phyloP scores from a whole-genome alignment of 1,140 invertebrate species.

The Pissodes strobi region DNA sequence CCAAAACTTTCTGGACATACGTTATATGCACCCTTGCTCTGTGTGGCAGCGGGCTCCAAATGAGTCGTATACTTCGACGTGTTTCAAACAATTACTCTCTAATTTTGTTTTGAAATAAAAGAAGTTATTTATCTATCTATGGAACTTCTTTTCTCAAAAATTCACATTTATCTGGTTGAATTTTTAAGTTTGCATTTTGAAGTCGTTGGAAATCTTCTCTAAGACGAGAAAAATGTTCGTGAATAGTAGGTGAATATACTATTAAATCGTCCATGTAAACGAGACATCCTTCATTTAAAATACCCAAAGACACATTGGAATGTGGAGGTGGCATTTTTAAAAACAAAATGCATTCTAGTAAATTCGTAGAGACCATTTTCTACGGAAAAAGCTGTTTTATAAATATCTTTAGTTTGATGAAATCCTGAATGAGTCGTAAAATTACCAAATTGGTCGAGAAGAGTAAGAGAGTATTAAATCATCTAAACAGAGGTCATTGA shows the following conservation, averaged over 20 bases:
- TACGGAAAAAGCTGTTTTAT: not conserved
- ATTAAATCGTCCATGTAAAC: too few relatives aligned
- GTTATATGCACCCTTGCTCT: too few relatives aligned
- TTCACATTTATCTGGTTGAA: too few relatives aligned
- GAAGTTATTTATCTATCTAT: too few relatives aligned
- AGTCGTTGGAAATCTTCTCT: not conserved
- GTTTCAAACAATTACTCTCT: too few relatives aligned
- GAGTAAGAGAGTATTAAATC: not conserved
- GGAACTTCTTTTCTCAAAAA: not conserved
- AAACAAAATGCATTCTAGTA: not conserved
- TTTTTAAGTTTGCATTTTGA: too few relatives aligned
- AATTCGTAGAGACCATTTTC: too few relatives aligned
- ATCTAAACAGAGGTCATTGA: not conserved
- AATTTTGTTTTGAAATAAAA: too few relatives aligned
- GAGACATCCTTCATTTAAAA: slow-evolving; percentile 14
- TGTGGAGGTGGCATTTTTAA: not conserved
- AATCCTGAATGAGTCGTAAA: too few relatives aligned
- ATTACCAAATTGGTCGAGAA: not conserved
- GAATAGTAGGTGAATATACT: not conserved
- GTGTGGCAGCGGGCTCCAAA: too few relatives aligned
- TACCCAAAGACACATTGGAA: slow-evolving; percentile 21
- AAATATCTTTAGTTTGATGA: not conserved
- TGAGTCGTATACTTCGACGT: too few relatives aligned
- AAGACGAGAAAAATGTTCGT: not conserved
- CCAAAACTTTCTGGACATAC: too few relatives aligned